Evolutionary conservation across 2,888 invertebrate genomes (phyloP).

Genomic region (Julus scandinavius): DNA sequence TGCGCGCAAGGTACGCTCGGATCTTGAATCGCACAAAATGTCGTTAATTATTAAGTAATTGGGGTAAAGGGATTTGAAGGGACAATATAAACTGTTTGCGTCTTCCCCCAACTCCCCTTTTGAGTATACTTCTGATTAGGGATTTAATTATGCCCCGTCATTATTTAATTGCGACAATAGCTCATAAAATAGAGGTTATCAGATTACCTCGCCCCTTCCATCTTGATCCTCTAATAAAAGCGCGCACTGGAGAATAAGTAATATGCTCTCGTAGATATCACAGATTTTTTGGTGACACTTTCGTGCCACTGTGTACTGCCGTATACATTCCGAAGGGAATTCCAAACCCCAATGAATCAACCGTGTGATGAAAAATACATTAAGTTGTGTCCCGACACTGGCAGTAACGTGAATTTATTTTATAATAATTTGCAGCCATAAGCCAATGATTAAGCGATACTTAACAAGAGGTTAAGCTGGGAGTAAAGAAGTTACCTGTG

Average conservation of each 20-base stretch:
- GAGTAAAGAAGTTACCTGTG: too few relatives aligned
- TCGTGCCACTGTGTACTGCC: background rate
- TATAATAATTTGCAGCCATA: too few relatives aligned
- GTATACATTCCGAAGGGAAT: too few relatives aligned
- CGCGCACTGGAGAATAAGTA: constrained; percentile 18
- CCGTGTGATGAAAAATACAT: too few relatives aligned
- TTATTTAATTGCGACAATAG: constrained; percentile 48
- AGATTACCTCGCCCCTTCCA: constrained; percentile 11
- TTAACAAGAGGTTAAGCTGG: too few relatives aligned
- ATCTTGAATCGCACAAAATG: constrained; percentile 12
- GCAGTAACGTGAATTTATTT: too few relatives aligned
- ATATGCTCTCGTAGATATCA: background rate
- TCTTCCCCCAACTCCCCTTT: background rate
- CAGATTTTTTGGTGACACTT: background rate
- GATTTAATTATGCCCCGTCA: constrained; percentile 46
- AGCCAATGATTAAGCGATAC: too few relatives aligned
- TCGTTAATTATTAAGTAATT: constrained; percentile 46
- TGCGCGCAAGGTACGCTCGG: background rate
- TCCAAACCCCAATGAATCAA: background rate
- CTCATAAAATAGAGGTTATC: constrained; percentile 22
- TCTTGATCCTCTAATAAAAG: constrained; percentile 27
- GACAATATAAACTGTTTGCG: constrained; percentile 5
- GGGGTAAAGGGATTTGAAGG: background rate
- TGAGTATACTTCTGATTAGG: constrained; percentile 47
- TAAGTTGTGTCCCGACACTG: too few relatives aligned